Evolutionary conservation across 2,113 vertebrate species (phyloP).

Genomic region (Nothobranchius furzeri): DNA sequence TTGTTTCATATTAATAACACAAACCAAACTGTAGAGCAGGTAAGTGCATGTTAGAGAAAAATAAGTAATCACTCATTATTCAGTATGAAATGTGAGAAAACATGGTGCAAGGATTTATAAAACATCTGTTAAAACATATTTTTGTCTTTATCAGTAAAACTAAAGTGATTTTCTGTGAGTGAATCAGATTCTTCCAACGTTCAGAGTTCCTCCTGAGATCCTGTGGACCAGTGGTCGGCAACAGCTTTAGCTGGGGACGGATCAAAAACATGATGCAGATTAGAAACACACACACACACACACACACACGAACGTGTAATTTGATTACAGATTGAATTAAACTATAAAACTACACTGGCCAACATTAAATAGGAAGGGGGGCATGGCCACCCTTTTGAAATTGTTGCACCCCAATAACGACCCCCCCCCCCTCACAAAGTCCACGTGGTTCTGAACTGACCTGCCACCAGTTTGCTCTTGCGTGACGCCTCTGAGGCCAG

Average conservation of each 20-base stretch:
- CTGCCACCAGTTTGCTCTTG: conserved; percentile 93
- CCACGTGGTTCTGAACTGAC: conserved; percentile 66
- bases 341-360: no score
- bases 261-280: background rate
- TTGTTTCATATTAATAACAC: no score
- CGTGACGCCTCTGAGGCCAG: conserved; percentile 93
- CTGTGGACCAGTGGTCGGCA: conserved; percentile 75
- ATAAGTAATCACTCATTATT: conserved; percentile 25
- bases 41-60: background rate
- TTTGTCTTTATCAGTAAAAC: conserved; percentile 7
- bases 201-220: background rate
- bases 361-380: no score
- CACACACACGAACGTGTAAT: background rate
- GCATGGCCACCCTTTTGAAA: no score
- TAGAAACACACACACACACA: no score
- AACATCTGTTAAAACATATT: conserved; percentile 8
- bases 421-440: no score
- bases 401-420: no score
- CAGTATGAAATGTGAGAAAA: conserved; percentile 33
- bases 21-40: no score
- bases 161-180: conserved; percentile 1
- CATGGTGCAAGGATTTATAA: no score
- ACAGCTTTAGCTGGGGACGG: conserved; percentile 82
- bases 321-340: no score
- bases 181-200: conserved; percentile 3